Conservation (phyloP, 2,888 invertebrate genomes). For the Drosophila testacea region DNA sequence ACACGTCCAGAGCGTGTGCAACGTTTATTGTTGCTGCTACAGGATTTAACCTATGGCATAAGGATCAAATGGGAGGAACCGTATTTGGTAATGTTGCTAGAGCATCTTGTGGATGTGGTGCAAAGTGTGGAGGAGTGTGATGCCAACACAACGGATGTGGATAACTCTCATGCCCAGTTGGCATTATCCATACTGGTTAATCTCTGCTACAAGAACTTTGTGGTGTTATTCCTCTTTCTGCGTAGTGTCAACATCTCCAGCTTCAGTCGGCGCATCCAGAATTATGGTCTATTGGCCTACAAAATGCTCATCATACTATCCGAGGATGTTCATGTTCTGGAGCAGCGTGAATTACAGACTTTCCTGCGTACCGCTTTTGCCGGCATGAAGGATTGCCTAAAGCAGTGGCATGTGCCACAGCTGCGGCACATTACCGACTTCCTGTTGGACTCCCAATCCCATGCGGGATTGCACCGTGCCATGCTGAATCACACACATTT, state of each 20-base stretch:
- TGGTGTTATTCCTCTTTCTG: slow-evolving; percentile 90
- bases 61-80: slow-evolving; percentile 93
- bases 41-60: slow-evolving; percentile 92
- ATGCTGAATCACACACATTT: slow-evolving; percentile 79
- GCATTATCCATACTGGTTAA: slow-evolving; percentile 91
- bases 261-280: slow-evolving; percentile 81
- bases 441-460: slow-evolving; percentile 76
- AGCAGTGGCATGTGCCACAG: slow-evolving; percentile 82
- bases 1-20: slow-evolving; percentile 77
- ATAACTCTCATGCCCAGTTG: slow-evolving; percentile 79
- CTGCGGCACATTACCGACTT: slow-evolving; percentile 83
- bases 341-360: slow-evolving; percentile 77
- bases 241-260: slow-evolving; percentile 88
- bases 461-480: slow-evolving; percentile 79
- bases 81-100: slow-evolving; percentile 89
- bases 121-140: slow-evolving; percentile 85
- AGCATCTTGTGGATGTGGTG: slow-evolving; percentile 89
- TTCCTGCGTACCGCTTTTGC: slow-evolving; percentile 82
- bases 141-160: slow-evolving; percentile 64
- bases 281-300: slow-evolving; percentile 82
- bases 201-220: slow-evolving; percentile 91
- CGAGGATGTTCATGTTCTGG: slow-evolving; percentile 81
- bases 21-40: slow-evolving; percentile 76
- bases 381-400: slow-evolving; percentile 79
- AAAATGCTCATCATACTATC: slow-evolving; percentile 84